These are phyloP conservation scores for Butorides virescens DNA, from an alignment of 2,113 vertebrate species.

Conservation along the genomic window DNA sequence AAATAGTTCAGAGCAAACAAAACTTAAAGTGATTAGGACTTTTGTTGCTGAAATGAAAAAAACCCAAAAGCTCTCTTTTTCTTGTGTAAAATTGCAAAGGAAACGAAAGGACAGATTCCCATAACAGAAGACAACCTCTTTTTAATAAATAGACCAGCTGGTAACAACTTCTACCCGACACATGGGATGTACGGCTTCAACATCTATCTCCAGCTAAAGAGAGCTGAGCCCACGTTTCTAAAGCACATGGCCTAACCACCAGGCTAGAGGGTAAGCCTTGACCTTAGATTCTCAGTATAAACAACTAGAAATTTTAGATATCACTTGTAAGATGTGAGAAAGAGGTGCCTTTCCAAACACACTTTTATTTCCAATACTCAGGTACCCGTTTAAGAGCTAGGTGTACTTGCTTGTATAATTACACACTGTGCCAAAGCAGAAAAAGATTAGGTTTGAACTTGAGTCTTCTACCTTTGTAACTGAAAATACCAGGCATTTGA, in stretches of 20 bases:
- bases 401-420: neutral
- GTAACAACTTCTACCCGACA: neutral
- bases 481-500: neutral
- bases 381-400: neutral
- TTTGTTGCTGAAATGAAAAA: neutral
- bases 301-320: neutral
- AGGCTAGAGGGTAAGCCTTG: neutral
- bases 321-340: neutral
- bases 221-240: neutral
- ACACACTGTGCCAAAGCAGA: neutral
- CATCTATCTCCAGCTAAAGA: neutral
- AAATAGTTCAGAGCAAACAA: neutral
- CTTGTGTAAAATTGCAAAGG: neutral
- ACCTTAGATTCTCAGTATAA: neutral
- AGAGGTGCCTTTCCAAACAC: neutral
- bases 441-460: neutral
- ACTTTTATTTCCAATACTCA: neutral
- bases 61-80: neutral
- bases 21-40: neutral
- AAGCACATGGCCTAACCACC: neutral
- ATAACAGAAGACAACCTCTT: neutral
- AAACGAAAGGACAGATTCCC: neutral
- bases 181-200: neutral
- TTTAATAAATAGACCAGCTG: neutral
- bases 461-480: neutral